These are phyloP conservation scores for Palythoa grandis DNA, from an alignment of 92 coral and sea anemone genomes.

Conservation along the genomic window DNA sequence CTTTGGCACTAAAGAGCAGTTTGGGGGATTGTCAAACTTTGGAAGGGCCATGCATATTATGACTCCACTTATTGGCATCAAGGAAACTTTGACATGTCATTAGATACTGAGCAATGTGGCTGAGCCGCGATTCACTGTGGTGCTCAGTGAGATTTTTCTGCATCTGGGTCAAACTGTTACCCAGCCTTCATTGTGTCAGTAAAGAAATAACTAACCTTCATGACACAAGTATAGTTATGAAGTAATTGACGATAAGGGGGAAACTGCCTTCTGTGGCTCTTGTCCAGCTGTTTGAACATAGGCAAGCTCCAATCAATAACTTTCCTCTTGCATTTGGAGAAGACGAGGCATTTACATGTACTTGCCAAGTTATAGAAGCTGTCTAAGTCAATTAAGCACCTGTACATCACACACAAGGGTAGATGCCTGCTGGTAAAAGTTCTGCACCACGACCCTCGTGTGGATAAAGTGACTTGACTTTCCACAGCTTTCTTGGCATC, in stretches of 20 bases:
- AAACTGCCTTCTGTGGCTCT: slow-evolving; percentile 19
- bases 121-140: slow-evolving; percentile 55
- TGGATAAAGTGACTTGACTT: slow-evolving; percentile 50
- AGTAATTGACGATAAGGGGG: background rate
- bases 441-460: slow-evolving; percentile 32
- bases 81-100: background rate
- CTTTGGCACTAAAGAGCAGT: background rate
- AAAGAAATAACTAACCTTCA: slow-evolving; percentile 52
- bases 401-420: slow-evolving; percentile 39
- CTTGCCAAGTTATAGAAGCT: slow-evolving; percentile 3
- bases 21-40: background rate
- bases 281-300: slow-evolving; percentile 23
- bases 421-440: background rate
- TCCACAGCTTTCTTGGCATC: slow-evolving; percentile 65
- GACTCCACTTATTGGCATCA: background rate
- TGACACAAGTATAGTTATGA: slow-evolving; percentile 39
- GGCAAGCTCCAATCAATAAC: background rate
- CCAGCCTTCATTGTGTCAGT: slow-evolving; percentile 16
- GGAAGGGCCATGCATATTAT: background rate
- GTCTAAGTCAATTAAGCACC: slow-evolving; percentile 45
- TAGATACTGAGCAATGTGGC: background rate
- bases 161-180: slow-evolving; percentile 52
- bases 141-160: slow-evolving; percentile 51
- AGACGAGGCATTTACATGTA: slow-evolving; percentile 27
- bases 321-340: background rate